A percentile compares a stretch with the other conserved stretches of the same genome.
phyloP scores from a whole-genome alignment of 2,797 vertebrate species.

The Loris lydekkerianus region DNA sequence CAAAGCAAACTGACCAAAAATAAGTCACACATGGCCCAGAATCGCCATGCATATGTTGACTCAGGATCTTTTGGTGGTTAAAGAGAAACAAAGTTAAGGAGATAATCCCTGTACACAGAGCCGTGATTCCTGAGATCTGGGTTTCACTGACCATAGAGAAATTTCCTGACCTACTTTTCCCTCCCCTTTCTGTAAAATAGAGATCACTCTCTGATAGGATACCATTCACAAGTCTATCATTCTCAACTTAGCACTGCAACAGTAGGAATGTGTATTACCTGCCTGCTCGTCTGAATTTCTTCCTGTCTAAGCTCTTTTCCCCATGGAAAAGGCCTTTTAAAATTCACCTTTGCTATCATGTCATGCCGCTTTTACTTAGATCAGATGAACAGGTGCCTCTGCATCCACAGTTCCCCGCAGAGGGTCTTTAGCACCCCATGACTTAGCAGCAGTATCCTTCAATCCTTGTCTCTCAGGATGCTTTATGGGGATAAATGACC shows the following conservation, averaged over 20 bases:
- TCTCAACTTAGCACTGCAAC: background rate
- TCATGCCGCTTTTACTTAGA: background rate
- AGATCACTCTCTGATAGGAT: background rate
- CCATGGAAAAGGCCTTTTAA: background rate
- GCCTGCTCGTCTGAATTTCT: constrained; percentile 17
- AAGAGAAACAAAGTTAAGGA: background rate
- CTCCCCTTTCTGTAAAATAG: background rate
- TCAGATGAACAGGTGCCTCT: constrained; percentile 14
- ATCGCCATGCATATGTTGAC: background rate
- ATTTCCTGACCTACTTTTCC: background rate
- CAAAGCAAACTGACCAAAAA: background rate
- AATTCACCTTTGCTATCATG: background rate
- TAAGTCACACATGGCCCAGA: background rate
- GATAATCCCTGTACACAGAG: background rate
- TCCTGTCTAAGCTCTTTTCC: background rate
- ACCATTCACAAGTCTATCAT: background rate
- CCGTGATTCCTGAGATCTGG: background rate
- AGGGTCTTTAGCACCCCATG: constrained; percentile 41
- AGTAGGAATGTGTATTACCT: background rate
- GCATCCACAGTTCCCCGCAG: background rate
- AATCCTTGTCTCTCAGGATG: constrained; percentile 48
- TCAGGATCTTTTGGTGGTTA: background rate
- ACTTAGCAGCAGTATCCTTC: constrained; percentile 10
- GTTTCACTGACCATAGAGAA: background rate
- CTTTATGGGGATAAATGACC: constrained; percentile 62